Conservation (phyloP, 2,797 vertebrate species). For the Corythornis leucogaster region DNA sequence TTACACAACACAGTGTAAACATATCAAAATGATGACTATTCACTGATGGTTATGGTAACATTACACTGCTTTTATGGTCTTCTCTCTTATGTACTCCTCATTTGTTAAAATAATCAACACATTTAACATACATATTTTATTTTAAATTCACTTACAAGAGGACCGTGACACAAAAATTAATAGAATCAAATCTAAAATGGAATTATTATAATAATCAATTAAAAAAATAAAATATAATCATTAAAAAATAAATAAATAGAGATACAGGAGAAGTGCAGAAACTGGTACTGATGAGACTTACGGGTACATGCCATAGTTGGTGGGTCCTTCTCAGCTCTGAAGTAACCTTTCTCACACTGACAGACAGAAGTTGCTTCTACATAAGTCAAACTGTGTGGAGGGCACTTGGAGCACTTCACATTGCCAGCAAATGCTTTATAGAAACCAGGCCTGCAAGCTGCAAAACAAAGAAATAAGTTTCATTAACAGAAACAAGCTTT, state of each 20-base stretch:
- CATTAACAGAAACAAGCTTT: background rate
- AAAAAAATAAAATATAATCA: background rate
- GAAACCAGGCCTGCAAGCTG: constrained; percentile 93
- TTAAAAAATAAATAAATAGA: background rate
- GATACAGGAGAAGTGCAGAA: background rate
- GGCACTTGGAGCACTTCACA: constrained; percentile 93
- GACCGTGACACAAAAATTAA: background rate
- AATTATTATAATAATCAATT: background rate
- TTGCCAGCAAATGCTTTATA: constrained; percentile 96
- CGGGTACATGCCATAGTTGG: constrained; percentile 96
- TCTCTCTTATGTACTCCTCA: background rate
- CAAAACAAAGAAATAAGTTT: constrained; percentile 38
- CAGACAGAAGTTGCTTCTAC: constrained; percentile 87
- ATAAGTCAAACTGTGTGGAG: constrained; percentile 91
- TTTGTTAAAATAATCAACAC: background rate
- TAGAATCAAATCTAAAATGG: background rate
- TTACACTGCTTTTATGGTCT: background rate
- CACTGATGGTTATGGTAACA: background rate
- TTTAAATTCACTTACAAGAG: background rate
- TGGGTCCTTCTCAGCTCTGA: constrained; percentile 92
- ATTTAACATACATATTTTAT: background rate
- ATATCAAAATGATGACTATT: background rate
- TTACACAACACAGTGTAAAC: accelerated
- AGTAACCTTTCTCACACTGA: constrained; percentile 92
- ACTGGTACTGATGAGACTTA: constrained; percentile 78